Base-by-base conservation (phyloP, 2,797 vertebrate genomes). In the Chaetodon trifasciatus region DNA sequence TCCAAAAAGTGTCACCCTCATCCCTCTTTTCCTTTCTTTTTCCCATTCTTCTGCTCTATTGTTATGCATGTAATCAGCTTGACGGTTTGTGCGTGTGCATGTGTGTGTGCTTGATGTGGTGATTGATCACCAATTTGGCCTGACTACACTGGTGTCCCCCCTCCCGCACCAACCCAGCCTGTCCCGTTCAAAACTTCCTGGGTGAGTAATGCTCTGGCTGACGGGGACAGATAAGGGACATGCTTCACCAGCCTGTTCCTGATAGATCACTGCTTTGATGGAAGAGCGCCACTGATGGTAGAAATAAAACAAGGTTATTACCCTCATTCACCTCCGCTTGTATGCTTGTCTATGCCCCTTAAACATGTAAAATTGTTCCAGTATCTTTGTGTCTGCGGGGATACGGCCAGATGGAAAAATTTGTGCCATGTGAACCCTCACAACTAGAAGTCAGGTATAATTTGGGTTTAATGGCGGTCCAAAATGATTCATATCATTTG, bases 101-200 rank as follows among this genome's bases (percentile, higher is more conserved):
- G 60, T 47, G 94, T 96, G 40, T 17, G 44, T 11, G 61, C 7
- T 75, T 95, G 96, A 97, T 97, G 91, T 78, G 92, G 94, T 98
- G 97, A 98, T 98, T 98, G 97, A 98, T 99, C 97, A 97, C 97
- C 97, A 97, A 97, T 98, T 97, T 97, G 95, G 96, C 96, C 96
- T 96, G 96, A 97, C 96, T 97, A 96, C 94, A 63, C 50, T 17
- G 58, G 94, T 96, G 94, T 37, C 82, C 87, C 95, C 95, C 95
- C 95, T 17, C 70, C 52, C 28, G 47, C 40, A 6, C 64, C n/a
- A 92, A 93, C 94, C 94, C 28, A 44, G 70, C 57, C 95, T 94
- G 96, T 96, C 96, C 94, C 95, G 96, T 95, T 53, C 95, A 95
- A 95, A 97, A 97, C 95, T 97, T 97, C 96, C 94, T 68, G 53